Evolutionary conservation across 1,140 invertebrate genomes (phyloP), one percentile per base, ranked within the genome.

Genomic region (Plectrocnemia conspersa): DNA sequence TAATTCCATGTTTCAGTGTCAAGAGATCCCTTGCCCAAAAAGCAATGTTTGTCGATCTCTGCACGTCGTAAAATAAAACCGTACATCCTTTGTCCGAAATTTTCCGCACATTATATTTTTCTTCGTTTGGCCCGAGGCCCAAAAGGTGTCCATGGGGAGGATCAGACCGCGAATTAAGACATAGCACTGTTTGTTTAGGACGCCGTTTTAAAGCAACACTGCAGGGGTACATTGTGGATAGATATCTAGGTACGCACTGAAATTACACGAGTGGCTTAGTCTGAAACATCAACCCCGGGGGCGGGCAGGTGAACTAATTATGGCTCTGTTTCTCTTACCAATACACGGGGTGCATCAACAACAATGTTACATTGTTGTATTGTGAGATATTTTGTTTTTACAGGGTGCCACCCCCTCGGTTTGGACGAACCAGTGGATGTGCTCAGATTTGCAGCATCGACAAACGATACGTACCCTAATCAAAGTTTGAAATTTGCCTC

Each of bases 281-380:
- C 35, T 38, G 35, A 15, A 38, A 38, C 35, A 38, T 38, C 35
- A 38, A 36, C 49, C 49, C 18, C n/a, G n/a, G 18, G 24, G 36
- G 49, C 9, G 13, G 23, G 24, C 49, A 40, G 49, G 49, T 52
- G 49, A 52, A 52, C 33, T 52, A 52, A 52, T 52, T 40, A 52
- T n/a, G 35, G 35, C 6, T n/a, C 35, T 38, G 35, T 38, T 38
- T 38, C 18, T 38, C 10, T 38, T 13, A 16, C 35, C 35, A 16
- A 38, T 38, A 16, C 13, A 9, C 6, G 35, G 35, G 35, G 35
- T 7, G n/a, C 5, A 6, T 10, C 15, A 9, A 5, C 35, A 38
- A 38, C 35, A 38, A 38, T 38, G 13, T 16, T 16, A 38, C 35
- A 38, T 38, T 38, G 35, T 38, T 38, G 13, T 38, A 7, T 38